Evolutionary conservation across 2,888 invertebrate species (phyloP), one percentile per base, ranked within the genome.

Genomic region (Onchidella celtica): DNA sequence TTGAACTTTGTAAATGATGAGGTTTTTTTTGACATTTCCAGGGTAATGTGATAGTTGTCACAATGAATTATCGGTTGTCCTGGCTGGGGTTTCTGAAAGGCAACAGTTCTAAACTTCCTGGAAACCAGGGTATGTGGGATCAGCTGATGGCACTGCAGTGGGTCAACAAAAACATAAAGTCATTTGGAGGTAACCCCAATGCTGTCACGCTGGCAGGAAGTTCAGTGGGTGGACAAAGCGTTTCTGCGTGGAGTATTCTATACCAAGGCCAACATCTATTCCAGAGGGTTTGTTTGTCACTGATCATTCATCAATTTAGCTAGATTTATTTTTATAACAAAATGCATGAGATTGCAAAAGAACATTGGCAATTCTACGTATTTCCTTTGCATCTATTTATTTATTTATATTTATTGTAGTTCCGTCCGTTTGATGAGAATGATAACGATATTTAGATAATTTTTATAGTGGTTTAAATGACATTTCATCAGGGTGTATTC

Each of bases 21-120:
- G n/a, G n/a, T n/a, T n/a, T n/a, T n/a, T n/a, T n/a, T n/a, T n/a
- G n/a, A n/a, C n/a, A n/a, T n/a, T 47, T 47, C 17, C 69, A 78
- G 78, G 78, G 78, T 36, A 69, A 78, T 69, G 61, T 78, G 0
- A 69, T 78, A 34, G 78, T 70, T 2, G 78, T 78, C 0, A 78
- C 78, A 11, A 29, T 78, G 21, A 78, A 78, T 36, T 69, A 78
- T 32, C 69, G 78, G 14, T 61, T 78, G 11, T 78, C 78, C 27
- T 78, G 78, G 78, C 70, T 78, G 24, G 78, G 78, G 0, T 78
- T 78, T 38, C n/a, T 79, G 34, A 79, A 79, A 40, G 78, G 78
- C 21, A 40, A 59, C 59, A 61, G n/a, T 36, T 29, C 69, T 40
- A 61, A 79, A 47, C 70, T 79, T 27, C 69, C 69, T 4, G 78